Conservation (phyloP, 1,140 invertebrate species). For the Drosophila punjabiensis region DNA sequence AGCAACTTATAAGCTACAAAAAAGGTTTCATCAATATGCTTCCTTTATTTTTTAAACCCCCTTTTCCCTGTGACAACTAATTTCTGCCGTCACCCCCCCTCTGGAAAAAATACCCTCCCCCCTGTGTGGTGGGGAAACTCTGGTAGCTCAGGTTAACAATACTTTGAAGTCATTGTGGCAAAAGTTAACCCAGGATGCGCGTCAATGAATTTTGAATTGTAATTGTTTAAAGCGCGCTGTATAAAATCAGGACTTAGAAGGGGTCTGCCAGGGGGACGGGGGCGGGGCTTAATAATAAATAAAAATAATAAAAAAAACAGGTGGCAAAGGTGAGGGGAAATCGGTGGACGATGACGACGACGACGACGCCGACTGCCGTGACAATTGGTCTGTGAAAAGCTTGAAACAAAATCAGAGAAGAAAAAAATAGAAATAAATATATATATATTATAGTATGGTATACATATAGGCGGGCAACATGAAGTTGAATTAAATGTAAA, state of each 20-base stretch:
- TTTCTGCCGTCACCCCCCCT: neutral
- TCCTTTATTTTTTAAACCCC: neutral
- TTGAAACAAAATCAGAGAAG: conserved; percentile 73
- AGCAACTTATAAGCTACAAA: too few species aligned
- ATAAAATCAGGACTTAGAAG: conserved; percentile 8
- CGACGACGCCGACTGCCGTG: conserved; percentile 73
- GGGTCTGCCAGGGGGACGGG: neutral
- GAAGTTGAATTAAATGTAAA: conserved; percentile 63
- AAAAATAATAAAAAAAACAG: conserved; percentile 20
- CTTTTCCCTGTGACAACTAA: neutral
- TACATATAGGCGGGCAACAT: conserved; percentile 38
- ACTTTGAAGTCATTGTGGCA: conserved; percentile 74
- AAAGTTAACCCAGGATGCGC: conserved; percentile 69
- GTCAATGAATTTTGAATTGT: conserved; percentile 84
- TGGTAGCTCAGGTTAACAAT: conserved; percentile 46
- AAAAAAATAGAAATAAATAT: conserved; percentile 33
- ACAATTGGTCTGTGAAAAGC: conserved; percentile 83
- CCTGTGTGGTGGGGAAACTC: conserved; percentile 25
- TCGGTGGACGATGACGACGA: conserved; percentile 59
- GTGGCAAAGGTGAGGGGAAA: neutral
- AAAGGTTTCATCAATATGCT: neutral
- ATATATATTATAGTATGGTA: conserved; percentile 13
- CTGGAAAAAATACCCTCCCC: neutral
- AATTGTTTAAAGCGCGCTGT: conserved; percentile 78
- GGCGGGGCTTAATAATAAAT: conserved; percentile 3